These are phyloP conservation scores for Acronicta psi DNA, from an alignment of 2,888 invertebrate genomes.

Conservation along the genomic window DNA sequence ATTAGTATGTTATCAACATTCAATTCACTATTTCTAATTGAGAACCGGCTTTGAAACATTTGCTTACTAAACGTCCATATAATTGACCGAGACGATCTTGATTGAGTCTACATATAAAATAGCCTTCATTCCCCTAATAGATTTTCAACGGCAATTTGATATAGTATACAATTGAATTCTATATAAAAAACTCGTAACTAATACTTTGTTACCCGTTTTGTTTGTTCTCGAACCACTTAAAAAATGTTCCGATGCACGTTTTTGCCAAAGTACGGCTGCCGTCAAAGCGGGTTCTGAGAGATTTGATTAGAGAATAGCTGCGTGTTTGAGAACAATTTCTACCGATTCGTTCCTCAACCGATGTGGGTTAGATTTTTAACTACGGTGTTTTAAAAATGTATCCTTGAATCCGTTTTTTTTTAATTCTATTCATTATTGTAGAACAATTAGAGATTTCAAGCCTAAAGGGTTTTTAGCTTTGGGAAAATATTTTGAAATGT, in stretches of 20 bases:
- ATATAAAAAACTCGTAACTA: constrained; percentile 26
- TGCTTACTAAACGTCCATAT: constrained; percentile 57
- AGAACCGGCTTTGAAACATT: constrained; percentile 54
- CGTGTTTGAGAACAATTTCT: constrained; percentile 47
- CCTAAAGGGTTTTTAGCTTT: constrained; percentile 13
- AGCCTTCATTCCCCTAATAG: constrained; percentile 51
- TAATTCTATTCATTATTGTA: constrained; percentile 18
- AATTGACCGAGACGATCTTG: constrained; percentile 57
- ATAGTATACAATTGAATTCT: constrained; percentile 50
- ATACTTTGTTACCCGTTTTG: constrained; percentile 40
- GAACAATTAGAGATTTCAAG: constrained; percentile 48
- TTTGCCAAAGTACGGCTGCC: constrained; percentile 19
- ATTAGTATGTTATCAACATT: constrained; percentile 53
- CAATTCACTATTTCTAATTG: constrained; percentile 54
- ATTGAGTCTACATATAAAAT: constrained; percentile 58
- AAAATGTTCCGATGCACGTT: constrained; percentile 38
- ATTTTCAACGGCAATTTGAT: constrained; percentile 59
- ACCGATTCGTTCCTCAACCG: constrained; percentile 45
- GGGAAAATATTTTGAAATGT: constrained; percentile 19
- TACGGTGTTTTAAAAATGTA: constrained; percentile 33
- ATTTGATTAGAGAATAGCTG: constrained; percentile 33
- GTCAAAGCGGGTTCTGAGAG: constrained; percentile 46
- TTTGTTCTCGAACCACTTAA: constrained; percentile 50
- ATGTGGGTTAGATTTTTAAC: constrained; percentile 47
- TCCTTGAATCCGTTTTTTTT: constrained; percentile 54